Evolutionary conservation across 2,113 vertebrate genomes (phyloP), one percentile per base, ranked within the genome.

Genomic region (Myrmophylax atrothorax): DNA sequence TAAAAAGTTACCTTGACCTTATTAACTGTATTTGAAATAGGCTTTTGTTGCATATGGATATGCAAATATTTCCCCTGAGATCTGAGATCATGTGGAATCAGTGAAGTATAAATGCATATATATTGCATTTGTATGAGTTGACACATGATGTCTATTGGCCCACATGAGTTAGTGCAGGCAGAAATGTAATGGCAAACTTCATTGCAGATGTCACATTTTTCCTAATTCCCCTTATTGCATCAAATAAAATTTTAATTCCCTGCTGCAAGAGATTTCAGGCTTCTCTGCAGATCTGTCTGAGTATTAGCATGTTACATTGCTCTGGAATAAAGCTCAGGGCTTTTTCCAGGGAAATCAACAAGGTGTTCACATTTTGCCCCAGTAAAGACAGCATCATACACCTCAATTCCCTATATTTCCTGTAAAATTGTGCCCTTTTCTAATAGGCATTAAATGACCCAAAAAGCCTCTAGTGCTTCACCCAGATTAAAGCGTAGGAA

Each of bases 1-100:
- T 76, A 56, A 93, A 83, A 87, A 91, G 42, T 84, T 95, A 89
- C 68, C 64, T 90, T 95, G 80, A 85, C 67, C 59, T 87, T 91
- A 88, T 83, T 86, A 91, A 69, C 53, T 52, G 67, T 73, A n/a
- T 73, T 86, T 6, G 2, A 80, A 87, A 46, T 60, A 76, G 80
- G 42, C 23, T 89, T 90, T 93, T 90, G 60, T 76, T 86, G 72
- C 72, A 72, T 3, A n/a, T 1, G 3, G 81, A n/a, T 70, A 66
- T 52, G 69, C 44, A 44, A 70, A 77, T 77, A 68, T 13, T 58
- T 55, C 62, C 70, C 29, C 62, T 7, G 14, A 50, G 55, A 80
- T n/a, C 47, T 75, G 60, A 87, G 56, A 55, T 94, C 14, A 19
- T 16, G 35, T 70, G 64, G 78, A 70, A 80, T 69, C 75, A 50